phyloP scores from a whole-genome alignment of 2,113 vertebrate genomes.

The Limanda limanda region DNA sequence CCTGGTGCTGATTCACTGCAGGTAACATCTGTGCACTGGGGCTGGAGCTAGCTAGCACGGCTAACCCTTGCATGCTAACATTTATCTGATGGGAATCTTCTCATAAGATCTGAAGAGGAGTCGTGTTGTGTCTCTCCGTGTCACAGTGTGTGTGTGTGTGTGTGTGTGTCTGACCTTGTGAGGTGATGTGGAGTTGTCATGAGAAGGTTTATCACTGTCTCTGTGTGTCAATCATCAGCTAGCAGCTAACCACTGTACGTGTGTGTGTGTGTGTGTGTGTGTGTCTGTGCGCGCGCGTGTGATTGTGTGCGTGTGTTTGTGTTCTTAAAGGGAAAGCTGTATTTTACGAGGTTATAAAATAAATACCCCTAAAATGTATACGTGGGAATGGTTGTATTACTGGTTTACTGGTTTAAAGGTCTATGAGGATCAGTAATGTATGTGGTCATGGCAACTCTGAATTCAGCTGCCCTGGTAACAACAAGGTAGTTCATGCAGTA shows the following conservation, averaged over 20 bases:
- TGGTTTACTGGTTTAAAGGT: no score
- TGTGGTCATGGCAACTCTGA: slow-evolving; percentile 7
- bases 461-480: slow-evolving; percentile 1
- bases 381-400: no score
- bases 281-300: background rate
- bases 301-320: slow-evolving; percentile 4
- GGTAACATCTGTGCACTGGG: background rate
- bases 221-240: slow-evolving; percentile 50
- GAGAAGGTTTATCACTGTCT: background rate
- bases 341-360: background rate
- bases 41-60: slow-evolving; percentile 30
- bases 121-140: background rate
- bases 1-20: background rate
- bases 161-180: slow-evolving; percentile 59
- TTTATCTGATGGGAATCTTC: background rate
- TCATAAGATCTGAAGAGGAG: background rate
- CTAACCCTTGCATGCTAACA: background rate
- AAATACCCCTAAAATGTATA: no score
- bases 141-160: no score
- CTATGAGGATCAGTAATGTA: background rate
- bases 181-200: slow-evolving; percentile 18
- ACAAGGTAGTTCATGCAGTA: background rate
- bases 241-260: background rate
- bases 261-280: background rate
- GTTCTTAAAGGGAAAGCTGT: background rate